These are phyloP conservation scores for Cottoperca gobio DNA, from an alignment of 2,797 vertebrate species.

Conservation along the genomic window DNA sequence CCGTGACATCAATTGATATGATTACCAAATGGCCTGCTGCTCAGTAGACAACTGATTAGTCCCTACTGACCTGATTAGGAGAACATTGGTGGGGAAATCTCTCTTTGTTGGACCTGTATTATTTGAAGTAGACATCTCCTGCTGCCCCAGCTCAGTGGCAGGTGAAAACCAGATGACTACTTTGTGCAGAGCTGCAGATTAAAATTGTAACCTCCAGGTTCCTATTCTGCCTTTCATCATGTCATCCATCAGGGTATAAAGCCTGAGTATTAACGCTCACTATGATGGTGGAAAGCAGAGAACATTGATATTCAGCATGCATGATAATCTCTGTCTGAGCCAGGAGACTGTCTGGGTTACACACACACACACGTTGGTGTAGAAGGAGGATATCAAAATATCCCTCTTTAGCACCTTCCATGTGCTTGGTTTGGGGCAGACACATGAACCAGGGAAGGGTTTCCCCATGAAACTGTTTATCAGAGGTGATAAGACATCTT, in stretches of 20 bases:
- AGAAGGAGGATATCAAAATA: background rate
- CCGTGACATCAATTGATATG: conserved; percentile 38
- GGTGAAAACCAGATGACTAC: background rate
- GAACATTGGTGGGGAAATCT: background rate
- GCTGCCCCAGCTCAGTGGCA: background rate
- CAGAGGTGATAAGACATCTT: background rate
- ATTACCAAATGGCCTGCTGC: conserved; percentile 28
- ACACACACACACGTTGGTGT: conserved; percentile 2
- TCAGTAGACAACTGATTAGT: conserved; percentile 20
- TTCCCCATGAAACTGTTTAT: background rate
- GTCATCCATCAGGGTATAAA: too few relatives aligned
- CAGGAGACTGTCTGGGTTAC: conserved; percentile 38
- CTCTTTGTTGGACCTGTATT: background rate
- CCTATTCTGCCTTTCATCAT: background rate
- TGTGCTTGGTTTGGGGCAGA: background rate
- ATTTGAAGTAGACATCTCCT: background rate
- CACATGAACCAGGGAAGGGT: background rate
- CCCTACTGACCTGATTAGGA: conserved; percentile 11
- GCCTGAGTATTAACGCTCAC: too few relatives aligned
- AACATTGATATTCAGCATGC: conserved; percentile 28
- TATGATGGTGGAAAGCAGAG: conserved; percentile 15
- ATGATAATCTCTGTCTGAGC: conserved; percentile 33
- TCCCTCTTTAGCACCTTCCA: background rate
- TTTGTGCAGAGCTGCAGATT: background rate
- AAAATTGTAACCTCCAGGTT: background rate